Percentiles rank a stretch among this genome's conserved stretches.
Evolutionary conservation across 2,888 invertebrate species (phyloP).

Genomic region (Lymantria dispar): DNA sequence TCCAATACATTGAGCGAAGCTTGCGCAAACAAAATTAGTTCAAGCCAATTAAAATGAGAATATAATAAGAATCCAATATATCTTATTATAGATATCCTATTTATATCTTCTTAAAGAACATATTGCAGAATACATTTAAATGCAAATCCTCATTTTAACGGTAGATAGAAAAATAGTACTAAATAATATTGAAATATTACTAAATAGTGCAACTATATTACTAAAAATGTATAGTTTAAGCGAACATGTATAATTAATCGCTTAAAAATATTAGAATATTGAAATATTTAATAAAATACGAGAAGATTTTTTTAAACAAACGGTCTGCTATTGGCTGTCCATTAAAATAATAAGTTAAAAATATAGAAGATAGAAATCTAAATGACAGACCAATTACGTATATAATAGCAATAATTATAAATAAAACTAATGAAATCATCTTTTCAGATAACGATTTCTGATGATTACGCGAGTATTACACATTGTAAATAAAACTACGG

Average conservation of each 20-base stretch:
- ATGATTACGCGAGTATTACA: too few species aligned
- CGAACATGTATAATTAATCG: neutral
- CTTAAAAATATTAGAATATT: neutral
- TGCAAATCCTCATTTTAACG: constrained; percentile 35
- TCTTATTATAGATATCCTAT: neutral
- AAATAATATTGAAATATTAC: constrained; percentile 9
- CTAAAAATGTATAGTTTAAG: neutral
- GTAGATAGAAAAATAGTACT: constrained; percentile 19
- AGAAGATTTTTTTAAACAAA: neutral
- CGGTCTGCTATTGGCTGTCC: constrained; percentile 34
- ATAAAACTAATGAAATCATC: neutral
- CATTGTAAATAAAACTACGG: too few species aligned
- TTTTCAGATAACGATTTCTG: too few species aligned
- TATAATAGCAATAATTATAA: neutral
- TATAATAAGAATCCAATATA: constrained; percentile 28
- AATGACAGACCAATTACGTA: neutral
- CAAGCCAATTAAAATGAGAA: constrained; percentile 80
- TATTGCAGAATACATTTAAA: neutral
- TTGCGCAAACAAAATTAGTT: constrained; percentile 80
- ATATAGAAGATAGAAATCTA: neutral
- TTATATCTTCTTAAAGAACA: neutral
- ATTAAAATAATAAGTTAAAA: neutral
- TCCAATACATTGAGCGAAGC: constrained; percentile 76
- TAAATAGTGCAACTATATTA: constrained; percentile 29
- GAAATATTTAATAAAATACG: neutral